phyloP scores from a whole-genome alignment of 2,113 vertebrate genomes.

The Ameiurus melas region DNA sequence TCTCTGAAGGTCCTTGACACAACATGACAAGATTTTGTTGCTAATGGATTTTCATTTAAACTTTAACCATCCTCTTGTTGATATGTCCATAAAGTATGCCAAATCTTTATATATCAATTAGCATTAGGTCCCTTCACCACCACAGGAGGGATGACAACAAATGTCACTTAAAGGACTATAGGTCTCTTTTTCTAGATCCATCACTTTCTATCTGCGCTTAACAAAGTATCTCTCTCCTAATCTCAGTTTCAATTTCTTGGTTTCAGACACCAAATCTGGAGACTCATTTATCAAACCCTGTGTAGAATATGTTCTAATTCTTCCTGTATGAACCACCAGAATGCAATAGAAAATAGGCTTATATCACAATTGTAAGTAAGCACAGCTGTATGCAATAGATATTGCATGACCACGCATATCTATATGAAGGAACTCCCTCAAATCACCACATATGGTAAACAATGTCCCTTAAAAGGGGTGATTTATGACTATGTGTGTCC shows the following conservation, averaged over 20 bases:
- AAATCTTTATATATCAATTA: neutral
- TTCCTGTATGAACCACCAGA: neutral
- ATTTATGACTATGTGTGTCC: neutral
- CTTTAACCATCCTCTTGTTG: neutral
- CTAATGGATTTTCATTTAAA: neutral
- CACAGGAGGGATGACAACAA: neutral
- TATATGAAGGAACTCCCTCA: neutral
- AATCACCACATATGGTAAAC: neutral
- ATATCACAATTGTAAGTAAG: neutral
- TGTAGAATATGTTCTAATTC: neutral
- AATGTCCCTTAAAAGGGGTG: neutral
- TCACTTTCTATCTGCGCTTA: neutral
- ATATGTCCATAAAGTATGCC: neutral
- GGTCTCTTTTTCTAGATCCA: neutral
- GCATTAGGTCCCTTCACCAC: neutral
- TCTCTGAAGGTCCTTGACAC: slow-evolving; percentile 43
- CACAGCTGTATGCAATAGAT: neutral
- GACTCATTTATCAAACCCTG: neutral
- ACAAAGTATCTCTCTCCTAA: neutral
- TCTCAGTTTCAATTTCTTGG: neutral
- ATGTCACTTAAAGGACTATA: neutral
- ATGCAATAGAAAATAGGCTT: neutral
- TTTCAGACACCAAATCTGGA: neutral
- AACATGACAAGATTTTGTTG: slow-evolving; percentile 26
- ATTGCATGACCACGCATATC: neutral